These are phyloP conservation scores for Atopsyche davidsoni DNA, from an alignment of 1,140 invertebrate species.

Conservation along the genomic window DNA sequence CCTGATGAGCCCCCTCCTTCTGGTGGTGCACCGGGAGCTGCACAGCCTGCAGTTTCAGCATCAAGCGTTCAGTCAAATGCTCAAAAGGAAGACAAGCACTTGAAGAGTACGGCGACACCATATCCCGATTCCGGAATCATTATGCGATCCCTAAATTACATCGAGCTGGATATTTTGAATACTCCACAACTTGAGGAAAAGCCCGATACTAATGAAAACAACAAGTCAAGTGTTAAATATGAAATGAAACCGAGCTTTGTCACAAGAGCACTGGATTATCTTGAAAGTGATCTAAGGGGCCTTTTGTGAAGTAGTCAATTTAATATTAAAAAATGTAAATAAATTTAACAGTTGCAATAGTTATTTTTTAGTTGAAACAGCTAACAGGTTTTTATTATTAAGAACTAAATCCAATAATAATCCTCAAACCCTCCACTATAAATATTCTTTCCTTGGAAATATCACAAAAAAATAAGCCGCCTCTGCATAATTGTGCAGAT, in stretches of 20 bases:
- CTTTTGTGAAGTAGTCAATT: constrained; percentile 9
- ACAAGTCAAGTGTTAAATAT: not conserved
- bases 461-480: too few species aligned
- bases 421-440: too few species aligned
- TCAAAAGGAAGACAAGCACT: not conserved
- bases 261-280: constrained; percentile 18
- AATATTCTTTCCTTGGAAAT: too few species aligned
- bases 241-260: constrained; percentile 15
- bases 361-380: not conserved
- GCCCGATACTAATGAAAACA: not conserved
- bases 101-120: constrained; percentile 7
- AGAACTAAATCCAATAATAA: too few species aligned
- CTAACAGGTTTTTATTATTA: not conserved
- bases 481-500: too few species aligned
- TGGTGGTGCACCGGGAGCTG: not conserved
- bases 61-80: too few species aligned
- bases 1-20: constrained; percentile 15
- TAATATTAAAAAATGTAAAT: constrained; percentile 1
- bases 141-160: constrained; percentile 24
- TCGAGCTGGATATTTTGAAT: constrained; percentile 25
- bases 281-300: constrained; percentile 25
- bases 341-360: not conserved
- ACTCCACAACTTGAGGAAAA: constrained; percentile 11
- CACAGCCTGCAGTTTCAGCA: not conserved
- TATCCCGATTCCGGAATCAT: constrained; percentile 20